These are phyloP conservation scores for Trissonchulus sp. DNA, from an alignment of 2,888 invertebrate species.

Conservation along the genomic window DNA sequence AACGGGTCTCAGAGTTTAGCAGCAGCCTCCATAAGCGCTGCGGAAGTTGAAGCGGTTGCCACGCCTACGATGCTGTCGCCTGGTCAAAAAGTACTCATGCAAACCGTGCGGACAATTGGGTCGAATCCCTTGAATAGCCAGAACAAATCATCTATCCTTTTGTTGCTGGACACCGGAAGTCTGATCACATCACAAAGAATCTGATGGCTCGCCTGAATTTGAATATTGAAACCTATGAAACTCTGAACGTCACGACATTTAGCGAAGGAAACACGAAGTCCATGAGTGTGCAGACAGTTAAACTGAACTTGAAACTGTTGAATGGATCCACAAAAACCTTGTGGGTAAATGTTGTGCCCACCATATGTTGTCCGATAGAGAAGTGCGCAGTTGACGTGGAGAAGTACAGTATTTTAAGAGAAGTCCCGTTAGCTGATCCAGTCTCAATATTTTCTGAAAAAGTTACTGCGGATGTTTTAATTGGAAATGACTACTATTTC, in stretches of 20 bases:
- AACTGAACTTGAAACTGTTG: neutral
- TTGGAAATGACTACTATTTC: slow-evolving; percentile 24
- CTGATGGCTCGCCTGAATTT: neutral
- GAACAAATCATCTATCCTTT: neutral
- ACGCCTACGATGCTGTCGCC: neutral
- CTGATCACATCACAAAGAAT: neutral
- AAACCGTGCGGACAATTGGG: neutral
- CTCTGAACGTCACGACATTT: neutral
- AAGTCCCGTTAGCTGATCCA: slow-evolving; percentile 23
- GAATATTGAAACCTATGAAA: neutral
- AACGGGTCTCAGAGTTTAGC: neutral
- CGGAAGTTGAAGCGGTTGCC: neutral
- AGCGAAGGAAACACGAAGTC: neutral
- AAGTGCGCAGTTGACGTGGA: neutral
- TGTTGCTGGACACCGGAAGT: slow-evolving; percentile 21
- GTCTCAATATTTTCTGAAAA: too few species aligned
- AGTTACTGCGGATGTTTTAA: neutral
- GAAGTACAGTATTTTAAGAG: neutral
- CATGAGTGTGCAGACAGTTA: neutral
- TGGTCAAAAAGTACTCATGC: slow-evolving; percentile 2
- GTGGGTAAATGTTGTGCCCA: neutral
- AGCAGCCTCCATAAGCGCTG: too few species aligned
- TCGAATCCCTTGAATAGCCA: too few species aligned
- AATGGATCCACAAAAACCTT: neutral
- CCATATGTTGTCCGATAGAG: neutral